These are phyloP conservation scores for Sander vitreus DNA, from an alignment of 2,113 vertebrate species.

Conservation along the genomic window DNA sequence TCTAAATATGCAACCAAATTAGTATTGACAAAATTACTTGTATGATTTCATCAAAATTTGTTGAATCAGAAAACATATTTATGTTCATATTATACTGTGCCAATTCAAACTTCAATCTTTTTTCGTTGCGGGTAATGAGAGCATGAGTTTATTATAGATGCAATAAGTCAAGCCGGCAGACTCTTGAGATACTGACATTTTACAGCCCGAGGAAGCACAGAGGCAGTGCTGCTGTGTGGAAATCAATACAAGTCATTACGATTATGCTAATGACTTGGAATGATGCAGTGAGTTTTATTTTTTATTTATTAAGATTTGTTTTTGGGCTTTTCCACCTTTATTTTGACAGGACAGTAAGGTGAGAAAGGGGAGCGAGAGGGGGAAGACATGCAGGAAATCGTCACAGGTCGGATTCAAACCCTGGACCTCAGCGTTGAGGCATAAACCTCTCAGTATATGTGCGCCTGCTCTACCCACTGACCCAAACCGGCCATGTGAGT, in stretches of 20 bases:
- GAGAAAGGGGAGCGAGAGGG: too few species aligned
- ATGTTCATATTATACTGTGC: neutral
- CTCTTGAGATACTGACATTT: constrained; percentile 47
- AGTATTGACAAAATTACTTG: neutral
- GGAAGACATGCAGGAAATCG: too few species aligned
- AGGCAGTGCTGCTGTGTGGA: constrained; percentile 18
- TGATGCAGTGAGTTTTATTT: constrained; percentile 12
- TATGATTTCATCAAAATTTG: neutral
- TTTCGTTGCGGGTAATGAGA: constrained; percentile 28
- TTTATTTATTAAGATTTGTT: too few species aligned
- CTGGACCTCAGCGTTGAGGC: too few species aligned
- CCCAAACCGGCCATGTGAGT: neutral
- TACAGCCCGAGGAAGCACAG: constrained; percentile 24
- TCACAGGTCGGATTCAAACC: too few species aligned
- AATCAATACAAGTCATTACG: constrained; percentile 55
- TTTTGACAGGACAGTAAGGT: too few species aligned
- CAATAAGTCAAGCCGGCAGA: constrained; percentile 28
- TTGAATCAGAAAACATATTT: constrained; percentile 9
- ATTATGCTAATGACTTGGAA: constrained; percentile 32
- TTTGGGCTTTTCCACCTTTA: too few species aligned
- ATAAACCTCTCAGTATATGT: too few species aligned
- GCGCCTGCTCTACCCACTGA: too few species aligned
- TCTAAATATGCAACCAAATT: constrained; percentile 14
- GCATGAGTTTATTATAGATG: constrained; percentile 42
- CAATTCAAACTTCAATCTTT: constrained; percentile 3